Evolutionary conservation across 1,140 invertebrate species (phyloP), one percentile per base, ranked within the genome.

Genomic region (Ectropis grisescens): DNA sequence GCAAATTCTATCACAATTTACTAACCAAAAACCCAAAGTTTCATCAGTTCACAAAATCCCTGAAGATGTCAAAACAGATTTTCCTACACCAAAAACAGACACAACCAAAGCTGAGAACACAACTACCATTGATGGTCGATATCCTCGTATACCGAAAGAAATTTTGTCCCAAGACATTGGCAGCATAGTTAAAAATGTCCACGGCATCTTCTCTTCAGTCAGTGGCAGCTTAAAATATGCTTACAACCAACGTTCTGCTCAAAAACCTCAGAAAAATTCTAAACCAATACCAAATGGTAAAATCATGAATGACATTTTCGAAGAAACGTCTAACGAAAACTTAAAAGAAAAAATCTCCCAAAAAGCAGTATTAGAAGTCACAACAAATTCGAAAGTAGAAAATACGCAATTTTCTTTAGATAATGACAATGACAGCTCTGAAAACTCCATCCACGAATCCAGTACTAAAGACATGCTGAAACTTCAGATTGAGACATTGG

Each of bases 121-220:
- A 25, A 41, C 56, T 19, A 37, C 29, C 8, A 29, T 47, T 29
- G 61, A 72, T 39, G 37, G 33, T 2, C 46, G 46, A 37, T 68
- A 70, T 9, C 25, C 59, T 2, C 51, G 62, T 12, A 39, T 78
- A 44, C 64, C 66, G 1, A 81, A 78, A 51, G 75, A 81, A 45
- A 35, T 78, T 1, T 24, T 81, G 9, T 60, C 66, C 0, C 75
- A 75, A 47, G 75, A 80, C 24, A 41, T 80, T 2, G 75, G 75
- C 1, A 78, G 66, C 36, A 74, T 80, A 9, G 70, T 74, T 15
- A 75, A 76, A 36, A 80, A 76, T 55, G 75, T 80, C 2, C 75
- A 80, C 9, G 75, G 72, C 0, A 80, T 80, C 31, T 80, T 80
- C 26, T 75, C 70, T 1, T 69, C 75, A 6, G 61, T 80, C 0